Evolutionary conservation across 2,888 invertebrate genomes (phyloP), one percentile per base, ranked within the genome.

Genomic region (Macrosiphum euphorbiae): DNA sequence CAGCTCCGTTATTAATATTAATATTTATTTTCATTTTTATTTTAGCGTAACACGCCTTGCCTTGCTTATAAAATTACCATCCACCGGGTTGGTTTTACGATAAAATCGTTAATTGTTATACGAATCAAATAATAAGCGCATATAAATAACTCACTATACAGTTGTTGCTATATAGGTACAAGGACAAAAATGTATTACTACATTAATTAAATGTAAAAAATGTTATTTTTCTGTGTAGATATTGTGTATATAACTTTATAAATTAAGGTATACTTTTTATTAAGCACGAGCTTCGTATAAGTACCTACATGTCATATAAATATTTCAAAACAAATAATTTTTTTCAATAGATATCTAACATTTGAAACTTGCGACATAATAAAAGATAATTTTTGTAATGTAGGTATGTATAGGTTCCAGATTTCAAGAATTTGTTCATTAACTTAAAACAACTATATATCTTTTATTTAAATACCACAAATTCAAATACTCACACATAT

Each of bases 31-130:
- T 50, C 8, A 47, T 50, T 90, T 89, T 84, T 55, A 55, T 78
- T 35, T 41, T 41, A n/a, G 52, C 24, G 35, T 52, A 35, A 55
- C 58, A 47, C 5, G 78, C 16, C 35, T 35, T 16, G 85, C 85
- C 58, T 86, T 47, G 55, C 20, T 24, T 52, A 52, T 41, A 47
- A 58, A 91, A 58, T 86, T 58, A 86, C 47, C 61, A 47, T 91
- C 58, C n/a, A 26, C 85, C 91, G 47, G 86, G 58, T 86, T 58
- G 58, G 58, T 91, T 91, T 91, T 86, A 58, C 86, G 91, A 91
- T 86, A 61, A 91, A 86, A 91, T 91, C 91, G 86, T 91, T 86
- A 61, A 91, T 91, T 86, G 58, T 61, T 61, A 26, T 58, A 91
- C 1, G 58, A 84, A 91, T 91, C 52, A 26, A 91, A 58, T 28